phyloP scores from a whole-genome alignment of 2,797 vertebrate genomes.

The Enteromius afrohamiltoni region DNA sequence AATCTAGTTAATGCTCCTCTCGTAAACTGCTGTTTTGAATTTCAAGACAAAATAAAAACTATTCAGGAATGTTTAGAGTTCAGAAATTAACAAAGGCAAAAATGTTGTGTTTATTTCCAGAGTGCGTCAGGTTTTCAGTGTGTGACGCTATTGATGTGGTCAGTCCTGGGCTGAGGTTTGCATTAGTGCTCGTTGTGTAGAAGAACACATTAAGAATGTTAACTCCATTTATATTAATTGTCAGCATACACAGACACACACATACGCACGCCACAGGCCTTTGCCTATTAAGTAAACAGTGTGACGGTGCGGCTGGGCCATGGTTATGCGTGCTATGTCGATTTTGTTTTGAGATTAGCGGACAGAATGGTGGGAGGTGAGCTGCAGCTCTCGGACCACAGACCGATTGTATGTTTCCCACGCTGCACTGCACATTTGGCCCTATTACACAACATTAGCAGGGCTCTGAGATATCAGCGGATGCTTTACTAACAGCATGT shows the following conservation, averaged over 20 bases:
- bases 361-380: slow-evolving; percentile 69
- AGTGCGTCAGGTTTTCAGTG: not conserved
- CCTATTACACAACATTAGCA: slow-evolving; percentile 78
- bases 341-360: slow-evolving; percentile 83
- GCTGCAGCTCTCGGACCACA: slow-evolving; percentile 57
- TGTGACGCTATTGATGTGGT: not conserved
- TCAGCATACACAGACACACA: slow-evolving; percentile 62
- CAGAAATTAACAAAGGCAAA: slow-evolving; percentile 11
- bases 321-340: slow-evolving; percentile 71
- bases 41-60: slow-evolving; percentile 6
- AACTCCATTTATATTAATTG: slow-evolving; percentile 3
- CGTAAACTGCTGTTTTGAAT: not conserved
- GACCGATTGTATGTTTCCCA: slow-evolving; percentile 76
- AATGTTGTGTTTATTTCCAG: not conserved
- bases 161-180: not conserved
- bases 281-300: slow-evolving; percentile 77
- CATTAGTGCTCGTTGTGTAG: slow-evolving; percentile 2
- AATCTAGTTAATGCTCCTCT: not conserved
- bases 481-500: slow-evolving; percentile 71
- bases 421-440: slow-evolving; percentile 76
- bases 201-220: slow-evolving; percentile 9
- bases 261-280: slow-evolving; percentile 70
- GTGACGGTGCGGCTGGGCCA: slow-evolving; percentile 73
- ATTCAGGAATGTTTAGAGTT: slow-evolving; percentile 21
- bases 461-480: slow-evolving; percentile 68